phyloP scores from a whole-genome alignment of 92 coral and sea anemone genomes.

The Pocillopora meandrina region DNA sequence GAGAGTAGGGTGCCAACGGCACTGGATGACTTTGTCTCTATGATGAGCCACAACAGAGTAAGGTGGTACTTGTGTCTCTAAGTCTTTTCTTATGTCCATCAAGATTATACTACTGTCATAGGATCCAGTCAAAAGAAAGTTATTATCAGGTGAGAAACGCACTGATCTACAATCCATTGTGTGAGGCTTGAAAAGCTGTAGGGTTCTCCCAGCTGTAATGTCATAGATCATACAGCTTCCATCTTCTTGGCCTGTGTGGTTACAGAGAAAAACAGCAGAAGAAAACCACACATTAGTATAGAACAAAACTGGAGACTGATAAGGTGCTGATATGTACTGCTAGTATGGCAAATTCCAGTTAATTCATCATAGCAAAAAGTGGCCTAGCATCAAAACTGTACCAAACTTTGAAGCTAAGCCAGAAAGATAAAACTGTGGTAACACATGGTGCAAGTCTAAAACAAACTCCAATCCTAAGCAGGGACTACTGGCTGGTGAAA shows the following conservation, averaged over 20 bases:
- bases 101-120: slow-evolving; percentile 87
- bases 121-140: slow-evolving; percentile 87
- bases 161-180: slow-evolving; percentile 94
- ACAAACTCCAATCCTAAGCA: too few species aligned
- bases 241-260: slow-evolving; percentile 85
- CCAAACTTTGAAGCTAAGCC: too few species aligned
- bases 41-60: slow-evolving; percentile 83
- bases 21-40: slow-evolving; percentile 92
- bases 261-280: not conserved
- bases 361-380: too few species aligned
- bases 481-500: too few species aligned
- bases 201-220: slow-evolving; percentile 88
- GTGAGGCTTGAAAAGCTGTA: slow-evolving; percentile 92
- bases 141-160: slow-evolving; percentile 94
- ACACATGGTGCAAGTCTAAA: too few species aligned
- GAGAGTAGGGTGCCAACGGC: slow-evolving; percentile 94
- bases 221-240: slow-evolving; percentile 97
- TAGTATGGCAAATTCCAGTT: too few species aligned
- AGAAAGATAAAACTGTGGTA: too few species aligned
- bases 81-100: slow-evolving; percentile 71
- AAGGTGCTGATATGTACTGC: not conserved
- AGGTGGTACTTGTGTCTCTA: slow-evolving; percentile 75
- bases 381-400: too few species aligned
- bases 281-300: not conserved
- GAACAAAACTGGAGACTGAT: not conserved